Evolutionary conservation across 2,888 invertebrate species (phyloP).

Genomic region (Diploptera punctata): DNA sequence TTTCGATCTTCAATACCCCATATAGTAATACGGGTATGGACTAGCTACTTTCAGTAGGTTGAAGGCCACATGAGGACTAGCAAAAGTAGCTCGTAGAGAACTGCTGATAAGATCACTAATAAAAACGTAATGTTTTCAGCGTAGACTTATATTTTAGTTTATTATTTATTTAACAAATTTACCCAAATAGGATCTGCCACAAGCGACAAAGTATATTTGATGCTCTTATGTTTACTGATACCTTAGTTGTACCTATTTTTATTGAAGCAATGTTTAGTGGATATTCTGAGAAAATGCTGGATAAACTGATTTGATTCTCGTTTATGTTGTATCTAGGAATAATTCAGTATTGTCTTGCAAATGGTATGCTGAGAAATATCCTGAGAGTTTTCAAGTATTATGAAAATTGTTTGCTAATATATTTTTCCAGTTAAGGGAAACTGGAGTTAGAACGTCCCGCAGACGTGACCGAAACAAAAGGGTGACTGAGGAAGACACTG

Average conservation of each 20-base stretch:
- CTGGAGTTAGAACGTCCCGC: background rate
- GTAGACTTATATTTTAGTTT: background rate
- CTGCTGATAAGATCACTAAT: background rate
- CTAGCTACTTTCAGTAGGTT: background rate
- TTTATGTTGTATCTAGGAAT: background rate
- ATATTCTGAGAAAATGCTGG: no score
- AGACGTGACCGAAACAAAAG: conserved; percentile 13
- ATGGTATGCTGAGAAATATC: background rate
- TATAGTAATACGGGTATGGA: background rate
- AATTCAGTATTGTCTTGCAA: background rate
- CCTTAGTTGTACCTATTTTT: background rate
- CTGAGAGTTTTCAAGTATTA: no score
- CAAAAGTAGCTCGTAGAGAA: background rate
- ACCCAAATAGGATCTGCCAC: no score
- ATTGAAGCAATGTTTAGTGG: background rate
- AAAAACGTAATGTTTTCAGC: background rate
- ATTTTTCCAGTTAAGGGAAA: background rate
- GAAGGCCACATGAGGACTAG: no score
- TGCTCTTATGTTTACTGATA: background rate
- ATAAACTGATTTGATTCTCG: conserved; percentile 5
- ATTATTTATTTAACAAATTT: no score
- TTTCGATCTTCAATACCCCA: background rate
- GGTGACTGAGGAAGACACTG: background rate
- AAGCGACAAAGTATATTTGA: background rate
- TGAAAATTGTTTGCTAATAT: background rate